These are phyloP conservation scores for Drosophila pullipes DNA, from an alignment of 2,888 invertebrate species.

Conservation along the genomic window DNA sequence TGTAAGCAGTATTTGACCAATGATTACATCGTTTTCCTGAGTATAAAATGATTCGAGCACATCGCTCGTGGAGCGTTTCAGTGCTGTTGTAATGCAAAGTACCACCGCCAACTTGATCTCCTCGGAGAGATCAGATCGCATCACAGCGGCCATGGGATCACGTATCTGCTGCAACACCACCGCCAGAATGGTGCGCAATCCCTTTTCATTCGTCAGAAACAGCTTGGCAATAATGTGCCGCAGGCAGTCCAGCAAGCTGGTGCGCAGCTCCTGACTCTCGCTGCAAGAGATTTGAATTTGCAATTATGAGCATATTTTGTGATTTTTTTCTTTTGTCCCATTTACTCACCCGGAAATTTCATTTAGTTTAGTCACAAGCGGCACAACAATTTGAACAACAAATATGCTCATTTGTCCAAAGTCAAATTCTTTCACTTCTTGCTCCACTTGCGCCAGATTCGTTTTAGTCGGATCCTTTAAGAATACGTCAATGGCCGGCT, in stretches of 20 bases:
- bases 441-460: constrained; percentile 68
- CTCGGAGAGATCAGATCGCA: constrained; percentile 80
- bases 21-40: constrained; percentile 87
- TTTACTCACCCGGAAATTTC: constrained; percentile 74
- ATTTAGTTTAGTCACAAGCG: constrained; percentile 83
- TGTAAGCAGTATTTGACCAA: constrained; percentile 89
- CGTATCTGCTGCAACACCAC: constrained; percentile 82
- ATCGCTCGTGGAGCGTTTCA: constrained; percentile 83
- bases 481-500: constrained; percentile 82
- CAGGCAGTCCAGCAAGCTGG: constrained; percentile 78
- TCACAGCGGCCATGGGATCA: constrained; percentile 65
- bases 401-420: constrained; percentile 80
- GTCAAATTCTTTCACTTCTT: constrained; percentile 74
- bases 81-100: constrained; percentile 75
- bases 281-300: constrained; percentile 42
- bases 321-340: not conserved
- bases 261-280: constrained; percentile 81
- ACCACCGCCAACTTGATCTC: constrained; percentile 84
- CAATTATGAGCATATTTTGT: not conserved
- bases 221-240: constrained; percentile 76
- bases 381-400: constrained; percentile 82
- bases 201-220: constrained; percentile 78
- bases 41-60: constrained; percentile 87
- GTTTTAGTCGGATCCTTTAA: constrained; percentile 72
- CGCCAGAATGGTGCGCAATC: constrained; percentile 80